Evolutionary conservation across 2,888 invertebrate species (phyloP).

Genomic region (Tetragonula carbonaria): DNA sequence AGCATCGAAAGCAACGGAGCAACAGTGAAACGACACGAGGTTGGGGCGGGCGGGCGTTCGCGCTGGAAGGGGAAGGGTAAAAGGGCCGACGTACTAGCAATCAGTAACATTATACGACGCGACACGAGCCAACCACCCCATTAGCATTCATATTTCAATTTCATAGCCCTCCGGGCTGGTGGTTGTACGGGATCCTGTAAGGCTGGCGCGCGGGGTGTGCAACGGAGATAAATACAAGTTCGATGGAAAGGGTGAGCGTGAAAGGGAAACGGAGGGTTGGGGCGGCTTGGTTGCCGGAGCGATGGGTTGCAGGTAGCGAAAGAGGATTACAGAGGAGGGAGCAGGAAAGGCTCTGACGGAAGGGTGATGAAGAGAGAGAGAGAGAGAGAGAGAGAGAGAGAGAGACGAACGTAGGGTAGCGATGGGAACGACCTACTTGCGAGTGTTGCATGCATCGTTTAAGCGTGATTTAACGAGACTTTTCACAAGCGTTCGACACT

Average conservation of each 20-base stretch:
- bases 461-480: too few species aligned
- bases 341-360: constrained; percentile 1
- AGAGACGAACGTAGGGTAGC: constrained; percentile 18
- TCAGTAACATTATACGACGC: constrained; percentile 71
- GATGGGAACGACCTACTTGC: constrained; percentile 33
- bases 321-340: constrained; percentile 31
- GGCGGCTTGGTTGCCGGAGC: constrained; percentile 10
- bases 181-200: constrained; percentile 57
- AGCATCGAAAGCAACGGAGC: constrained; percentile 24
- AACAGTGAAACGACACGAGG: constrained; percentile 31
- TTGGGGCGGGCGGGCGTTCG: neutral
- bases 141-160: constrained; percentile 80
- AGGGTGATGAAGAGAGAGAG: constrained; percentile 15
- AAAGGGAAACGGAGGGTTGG: constrained; percentile 17
- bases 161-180: constrained; percentile 65
- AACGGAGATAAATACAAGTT: constrained; percentile 52
- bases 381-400: constrained; percentile 27
- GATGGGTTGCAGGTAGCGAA: constrained; percentile 19
- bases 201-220: constrained; percentile 53
- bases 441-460: neutral
- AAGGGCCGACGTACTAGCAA: constrained; percentile 63
- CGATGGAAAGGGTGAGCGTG: constrained; percentile 47
- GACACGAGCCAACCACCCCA: constrained; percentile 69
- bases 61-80: constrained; percentile 27
- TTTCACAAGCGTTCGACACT: too few species aligned